Conservation (phyloP, 2,113 vertebrate genomes). For the Gadus chalcogrammus region DNA sequence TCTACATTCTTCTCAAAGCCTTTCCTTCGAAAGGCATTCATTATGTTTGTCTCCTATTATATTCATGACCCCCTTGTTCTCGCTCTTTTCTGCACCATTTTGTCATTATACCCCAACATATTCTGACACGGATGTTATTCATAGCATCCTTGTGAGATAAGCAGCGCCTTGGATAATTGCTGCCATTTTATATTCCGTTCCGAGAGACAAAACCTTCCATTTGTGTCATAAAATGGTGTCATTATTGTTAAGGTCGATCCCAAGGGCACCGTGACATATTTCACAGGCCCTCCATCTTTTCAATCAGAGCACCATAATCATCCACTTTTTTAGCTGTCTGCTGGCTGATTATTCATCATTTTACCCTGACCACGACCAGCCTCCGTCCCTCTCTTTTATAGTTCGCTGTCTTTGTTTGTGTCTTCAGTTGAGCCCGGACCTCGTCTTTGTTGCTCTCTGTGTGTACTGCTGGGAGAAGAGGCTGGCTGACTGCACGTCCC, state of each 20-base stretch:
- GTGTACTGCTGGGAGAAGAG: slow-evolving; percentile 18
- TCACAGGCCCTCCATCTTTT: slow-evolving; percentile 47
- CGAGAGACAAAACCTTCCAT: slow-evolving; percentile 9
- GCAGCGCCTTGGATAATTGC: slow-evolving; percentile 2
- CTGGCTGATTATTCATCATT: slow-evolving; percentile 54
- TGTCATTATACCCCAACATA: background rate
- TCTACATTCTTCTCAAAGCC: background rate
- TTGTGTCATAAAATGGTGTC: slow-evolving; percentile 39
- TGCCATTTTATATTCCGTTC: background rate
- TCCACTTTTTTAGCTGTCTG: slow-evolving; percentile 46
- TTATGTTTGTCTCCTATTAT: background rate
- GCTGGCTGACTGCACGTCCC: slow-evolving; percentile 15
- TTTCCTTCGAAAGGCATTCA: background rate
- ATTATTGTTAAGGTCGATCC: slow-evolving; percentile 44
- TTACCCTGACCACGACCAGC: slow-evolving; percentile 13
- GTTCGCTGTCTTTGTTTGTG: background rate
- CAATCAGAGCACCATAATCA: slow-evolving; percentile 57
- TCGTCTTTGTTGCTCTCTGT: slow-evolving; percentile 28
- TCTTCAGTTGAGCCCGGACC: too few species aligned
- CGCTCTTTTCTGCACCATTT: background rate
- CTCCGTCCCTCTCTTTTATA: background rate
- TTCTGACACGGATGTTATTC: background rate
- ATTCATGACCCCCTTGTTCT: background rate
- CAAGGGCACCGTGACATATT: slow-evolving; percentile 61
- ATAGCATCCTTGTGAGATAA: background rate